phyloP scores from a whole-genome alignment of 2,888 invertebrate species.

The Pseudoips prasinana region DNA sequence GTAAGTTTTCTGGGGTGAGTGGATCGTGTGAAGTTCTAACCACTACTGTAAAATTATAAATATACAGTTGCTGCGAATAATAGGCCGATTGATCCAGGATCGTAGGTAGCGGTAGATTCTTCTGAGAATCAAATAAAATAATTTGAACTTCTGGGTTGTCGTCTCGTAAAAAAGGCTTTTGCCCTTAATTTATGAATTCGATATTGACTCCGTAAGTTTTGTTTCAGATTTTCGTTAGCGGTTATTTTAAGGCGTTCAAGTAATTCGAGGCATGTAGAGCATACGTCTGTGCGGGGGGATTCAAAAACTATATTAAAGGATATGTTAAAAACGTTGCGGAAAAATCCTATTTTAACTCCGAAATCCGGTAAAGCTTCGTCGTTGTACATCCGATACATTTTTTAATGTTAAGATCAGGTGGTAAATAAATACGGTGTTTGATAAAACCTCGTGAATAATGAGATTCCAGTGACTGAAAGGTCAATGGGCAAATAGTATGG shows the following conservation, averaged over 20 bases:
- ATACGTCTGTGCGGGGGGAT: conserved; percentile 15
- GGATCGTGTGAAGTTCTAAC: conserved; percentile 2
- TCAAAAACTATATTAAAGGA: conserved; percentile 19
- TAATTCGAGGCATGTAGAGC: conserved; percentile 17
- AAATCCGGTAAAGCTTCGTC: conserved; percentile 4
- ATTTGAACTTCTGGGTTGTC: not conserved
- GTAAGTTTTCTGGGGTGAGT: conserved; percentile 11
- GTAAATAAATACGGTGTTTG: conserved; percentile 4
- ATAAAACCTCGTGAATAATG: conserved; percentile 8
- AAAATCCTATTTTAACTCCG: not conserved
- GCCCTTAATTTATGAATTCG: conserved; percentile 7
- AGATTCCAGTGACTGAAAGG: conserved; percentile 7
- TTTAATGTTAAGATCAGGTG: conserved; percentile 4
- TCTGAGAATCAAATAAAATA: conserved; percentile 10
- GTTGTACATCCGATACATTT: conserved; percentile 7
- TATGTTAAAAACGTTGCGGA: conserved; percentile 10
- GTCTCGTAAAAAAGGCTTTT: conserved; percentile 2
- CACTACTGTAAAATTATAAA: conserved; percentile 10
- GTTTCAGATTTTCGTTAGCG: conserved; percentile 1
- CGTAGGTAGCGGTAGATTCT: conserved; percentile 8
- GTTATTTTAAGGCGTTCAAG: conserved; percentile 9
- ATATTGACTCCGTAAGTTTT: conserved; percentile 1
- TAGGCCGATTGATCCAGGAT: conserved; percentile 9
- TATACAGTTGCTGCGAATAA: conserved; percentile 6
- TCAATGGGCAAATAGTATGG: not conserved